A percentile compares a stretch with the other conserved stretches of the same genome.
These are phyloP conservation scores for Sminthurides aquaticus DNA, from an alignment of 2,888 invertebrate species.

Conservation along the genomic window DNA sequence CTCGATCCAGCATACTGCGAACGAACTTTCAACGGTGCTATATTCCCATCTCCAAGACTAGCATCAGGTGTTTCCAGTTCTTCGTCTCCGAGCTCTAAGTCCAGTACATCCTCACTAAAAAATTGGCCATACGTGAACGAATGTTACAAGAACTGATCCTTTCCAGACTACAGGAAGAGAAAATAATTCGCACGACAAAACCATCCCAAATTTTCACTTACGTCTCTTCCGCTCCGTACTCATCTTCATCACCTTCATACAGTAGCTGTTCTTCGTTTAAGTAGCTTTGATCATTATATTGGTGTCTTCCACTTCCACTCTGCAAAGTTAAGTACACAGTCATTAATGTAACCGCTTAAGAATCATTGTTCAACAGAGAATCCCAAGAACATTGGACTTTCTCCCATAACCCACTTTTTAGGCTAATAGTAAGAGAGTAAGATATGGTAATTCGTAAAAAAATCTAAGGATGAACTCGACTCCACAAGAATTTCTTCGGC, in stretches of 20 bases:
- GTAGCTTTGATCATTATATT: neutral
- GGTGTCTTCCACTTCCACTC: conserved; percentile 5
- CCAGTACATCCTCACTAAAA: conserved; percentile 29
- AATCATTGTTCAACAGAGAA: no score
- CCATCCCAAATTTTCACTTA: no score
- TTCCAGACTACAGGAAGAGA: neutral
- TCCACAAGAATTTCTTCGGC: neutral
- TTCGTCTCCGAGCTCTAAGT: conserved; percentile 34
- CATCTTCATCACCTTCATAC: conserved; percentile 22
- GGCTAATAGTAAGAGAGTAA: no score
- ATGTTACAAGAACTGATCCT: no score
- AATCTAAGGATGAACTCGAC: no score
- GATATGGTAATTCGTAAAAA: no score
- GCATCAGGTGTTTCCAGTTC: conserved; percentile 30
- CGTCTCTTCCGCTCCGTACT: conserved; percentile 6
- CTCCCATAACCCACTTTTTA: no score
- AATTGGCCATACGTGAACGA: no score
- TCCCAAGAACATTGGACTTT: no score
- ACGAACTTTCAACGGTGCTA: conserved; percentile 24
- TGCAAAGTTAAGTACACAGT: no score
- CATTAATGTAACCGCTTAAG: no score
- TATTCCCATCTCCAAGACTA: conserved; percentile 1
- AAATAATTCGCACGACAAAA: no score
- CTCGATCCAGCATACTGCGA: neutral
- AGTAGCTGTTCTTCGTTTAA: conserved; percentile 22